Conservation (phyloP, 2,888 invertebrate species). For the Acanthosepion pharaonis region DNA sequence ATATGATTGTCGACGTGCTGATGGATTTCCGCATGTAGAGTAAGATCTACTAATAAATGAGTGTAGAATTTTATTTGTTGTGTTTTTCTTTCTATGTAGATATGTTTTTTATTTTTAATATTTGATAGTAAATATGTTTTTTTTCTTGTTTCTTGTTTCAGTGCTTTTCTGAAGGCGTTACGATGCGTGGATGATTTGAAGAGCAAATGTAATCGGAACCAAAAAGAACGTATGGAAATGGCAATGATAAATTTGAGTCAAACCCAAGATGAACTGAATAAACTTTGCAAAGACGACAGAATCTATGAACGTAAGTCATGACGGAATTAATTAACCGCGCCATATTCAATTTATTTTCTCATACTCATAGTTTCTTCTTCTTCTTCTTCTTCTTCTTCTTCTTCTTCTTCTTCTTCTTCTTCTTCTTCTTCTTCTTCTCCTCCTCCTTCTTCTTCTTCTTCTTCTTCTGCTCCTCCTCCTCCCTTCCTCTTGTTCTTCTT, state of each 20-base stretch:
- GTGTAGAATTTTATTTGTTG: no score
- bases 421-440: no score
- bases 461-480: no score
- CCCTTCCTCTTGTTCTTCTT: neutral
- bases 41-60: no score
- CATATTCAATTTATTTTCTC: neutral
- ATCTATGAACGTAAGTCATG: constrained; percentile 35
- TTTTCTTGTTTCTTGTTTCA: neutral
- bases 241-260: constrained; percentile 13
- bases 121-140: neutral
- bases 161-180: neutral
- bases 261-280: constrained; percentile 25
- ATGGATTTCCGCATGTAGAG: no score
- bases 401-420: neutral
- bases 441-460: neutral
- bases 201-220: neutral
- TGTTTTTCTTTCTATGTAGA: no score
- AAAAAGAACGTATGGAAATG: constrained; percentile 8
- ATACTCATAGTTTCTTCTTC: neutral
- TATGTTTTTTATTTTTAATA: neutral
- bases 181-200: neutral
- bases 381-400: neutral
- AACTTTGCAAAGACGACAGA: constrained; percentile 37
- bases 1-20: no score
- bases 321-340: no score